phyloP scores from a whole-genome alignment of 2,888 invertebrate genomes.

The Hypena proboscidalis region DNA sequence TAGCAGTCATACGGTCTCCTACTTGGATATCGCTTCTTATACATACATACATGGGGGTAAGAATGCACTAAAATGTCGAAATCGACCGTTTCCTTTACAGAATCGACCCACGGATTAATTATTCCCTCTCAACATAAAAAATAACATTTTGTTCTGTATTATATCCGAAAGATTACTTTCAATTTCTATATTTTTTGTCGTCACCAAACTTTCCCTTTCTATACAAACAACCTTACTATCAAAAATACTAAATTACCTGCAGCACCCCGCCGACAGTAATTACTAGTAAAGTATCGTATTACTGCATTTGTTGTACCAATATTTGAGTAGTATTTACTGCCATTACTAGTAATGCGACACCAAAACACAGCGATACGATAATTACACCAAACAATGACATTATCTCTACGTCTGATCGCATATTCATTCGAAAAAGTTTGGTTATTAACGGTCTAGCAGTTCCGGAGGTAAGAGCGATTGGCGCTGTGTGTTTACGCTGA shows the following conservation, averaged over 20 bases:
- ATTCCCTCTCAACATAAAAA: too few relatives aligned
- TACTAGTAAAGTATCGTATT: conserved; percentile 64
- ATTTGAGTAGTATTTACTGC: conserved; percentile 56
- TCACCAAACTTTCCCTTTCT: too few relatives aligned
- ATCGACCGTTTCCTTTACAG: too few relatives aligned
- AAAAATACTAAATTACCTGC: conserved; percentile 26
- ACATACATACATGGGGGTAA: too few relatives aligned
- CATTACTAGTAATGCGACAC: conserved; percentile 55
- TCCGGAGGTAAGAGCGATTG: conserved; percentile 31
- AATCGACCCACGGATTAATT: too few relatives aligned
- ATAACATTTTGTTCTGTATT: too few relatives aligned
- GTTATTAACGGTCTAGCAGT: conserved; percentile 40
- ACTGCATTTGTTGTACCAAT: conserved; percentile 61
- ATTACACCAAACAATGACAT: conserved; percentile 72
- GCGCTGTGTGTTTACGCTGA: conserved; percentile 7
- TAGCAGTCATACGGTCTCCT: too few relatives aligned
- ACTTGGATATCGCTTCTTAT: too few relatives aligned
- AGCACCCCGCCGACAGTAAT: conserved; percentile 26
- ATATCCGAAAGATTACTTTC: not conserved
- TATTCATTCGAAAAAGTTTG: conserved; percentile 45
- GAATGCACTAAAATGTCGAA: too few relatives aligned
- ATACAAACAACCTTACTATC: not conserved
- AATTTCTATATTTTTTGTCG: not conserved
- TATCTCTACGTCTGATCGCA: conserved; percentile 61
- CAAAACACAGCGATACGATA: conserved; percentile 61